These are phyloP conservation scores for Cinclus mexicanus DNA, from an alignment of 2,113 vertebrate genomes.

Conservation along the genomic window DNA sequence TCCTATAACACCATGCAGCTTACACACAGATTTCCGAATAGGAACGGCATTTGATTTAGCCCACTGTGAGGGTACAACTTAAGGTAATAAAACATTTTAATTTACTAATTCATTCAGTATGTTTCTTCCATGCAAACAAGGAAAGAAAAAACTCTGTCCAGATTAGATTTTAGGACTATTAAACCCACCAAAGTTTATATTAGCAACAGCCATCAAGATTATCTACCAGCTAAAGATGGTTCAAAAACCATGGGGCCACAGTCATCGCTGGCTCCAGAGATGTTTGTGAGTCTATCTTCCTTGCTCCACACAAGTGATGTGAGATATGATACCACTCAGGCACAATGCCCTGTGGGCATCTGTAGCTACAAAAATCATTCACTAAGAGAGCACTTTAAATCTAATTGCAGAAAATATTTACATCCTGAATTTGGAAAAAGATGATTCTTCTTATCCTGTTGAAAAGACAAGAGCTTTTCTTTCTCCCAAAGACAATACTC, in stretches of 20 bases:
- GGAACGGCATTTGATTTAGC: neutral
- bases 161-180: neutral
- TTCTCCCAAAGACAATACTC: neutral
- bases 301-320: neutral
- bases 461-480: neutral
- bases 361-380: neutral
- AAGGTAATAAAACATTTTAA: neutral
- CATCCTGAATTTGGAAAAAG: neutral
- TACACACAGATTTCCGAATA: neutral
- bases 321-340: neutral
- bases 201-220: neutral
- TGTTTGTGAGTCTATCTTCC: neutral
- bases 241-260: neutral
- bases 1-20: neutral
- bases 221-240: neutral
- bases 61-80: neutral
- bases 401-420: neutral
- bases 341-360: neutral
- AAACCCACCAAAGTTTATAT: neutral
- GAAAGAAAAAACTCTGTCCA: neutral
- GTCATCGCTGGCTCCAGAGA: neutral
- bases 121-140: neutral
- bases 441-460: neutral
- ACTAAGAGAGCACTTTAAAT: neutral
- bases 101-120: neutral